phyloP scores from a whole-genome alignment of 2,113 vertebrate genomes.

The Bubo blakistoni region DNA sequence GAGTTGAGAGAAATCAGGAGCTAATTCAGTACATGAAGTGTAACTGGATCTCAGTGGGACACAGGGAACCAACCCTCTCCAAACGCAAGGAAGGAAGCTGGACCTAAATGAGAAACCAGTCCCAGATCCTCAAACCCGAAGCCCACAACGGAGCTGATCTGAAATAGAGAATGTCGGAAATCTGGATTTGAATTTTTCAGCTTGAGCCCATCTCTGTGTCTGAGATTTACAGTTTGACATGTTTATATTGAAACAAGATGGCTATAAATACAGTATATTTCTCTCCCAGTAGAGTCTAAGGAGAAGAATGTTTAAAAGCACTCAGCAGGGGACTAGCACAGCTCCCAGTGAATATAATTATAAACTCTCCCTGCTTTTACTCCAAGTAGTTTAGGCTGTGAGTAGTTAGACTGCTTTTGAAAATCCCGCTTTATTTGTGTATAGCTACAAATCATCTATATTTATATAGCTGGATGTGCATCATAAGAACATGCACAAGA shows the following conservation, averaged over 20 bases:
- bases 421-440: slow-evolving; percentile 38
- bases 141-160: not conserved
- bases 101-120: not conserved
- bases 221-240: slow-evolving; percentile 60
- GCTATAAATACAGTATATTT: slow-evolving; percentile 51
- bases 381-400: slow-evolving; percentile 22
- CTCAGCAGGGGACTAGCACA: slow-evolving; percentile 49
- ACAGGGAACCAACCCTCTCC: not conserved
- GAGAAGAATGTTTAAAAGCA: slow-evolving; percentile 48
- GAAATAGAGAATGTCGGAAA: not conserved
- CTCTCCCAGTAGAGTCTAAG: slow-evolving; percentile 26
- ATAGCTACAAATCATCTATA: slow-evolving; percentile 23
- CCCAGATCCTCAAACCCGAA: not conserved
- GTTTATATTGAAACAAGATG: slow-evolving; percentile 65
- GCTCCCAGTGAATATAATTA: slow-evolving; percentile 55
- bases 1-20: not conserved
- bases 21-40: not conserved
- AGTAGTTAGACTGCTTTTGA: slow-evolving; percentile 53
- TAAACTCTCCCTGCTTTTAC: slow-evolving; percentile 21
- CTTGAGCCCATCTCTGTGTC: slow-evolving; percentile 24
- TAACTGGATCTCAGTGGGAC: not conserved
- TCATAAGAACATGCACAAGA: not conserved
- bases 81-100: fast-evolving
- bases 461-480: not conserved
- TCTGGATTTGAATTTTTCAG: slow-evolving; percentile 35